These are phyloP conservation scores for Mimachlamys varia DNA, from an alignment of 2,888 invertebrate species.

Conservation along the genomic window DNA sequence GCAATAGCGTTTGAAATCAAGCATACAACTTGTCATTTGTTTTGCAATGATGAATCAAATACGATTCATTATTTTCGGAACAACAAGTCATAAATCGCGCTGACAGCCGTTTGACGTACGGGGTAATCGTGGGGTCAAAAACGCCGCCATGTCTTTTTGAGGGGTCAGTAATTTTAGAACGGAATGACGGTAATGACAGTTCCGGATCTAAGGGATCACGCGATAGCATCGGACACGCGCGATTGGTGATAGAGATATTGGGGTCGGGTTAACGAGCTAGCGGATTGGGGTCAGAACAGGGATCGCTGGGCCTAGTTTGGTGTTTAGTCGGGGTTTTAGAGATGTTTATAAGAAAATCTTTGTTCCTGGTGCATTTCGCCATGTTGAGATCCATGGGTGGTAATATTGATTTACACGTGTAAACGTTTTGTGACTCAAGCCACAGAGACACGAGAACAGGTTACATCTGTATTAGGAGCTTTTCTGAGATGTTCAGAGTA, in stretches of 20 bases:
- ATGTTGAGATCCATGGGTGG: background rate
- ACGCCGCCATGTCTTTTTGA: background rate
- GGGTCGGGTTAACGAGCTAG: background rate
- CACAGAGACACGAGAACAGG: no score
- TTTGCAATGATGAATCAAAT: background rate
- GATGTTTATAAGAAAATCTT: background rate
- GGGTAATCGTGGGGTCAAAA: background rate
- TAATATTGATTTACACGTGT: background rate
- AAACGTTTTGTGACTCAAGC: no score
- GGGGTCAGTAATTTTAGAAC: constrained; percentile 25
- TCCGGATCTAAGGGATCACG: constrained; percentile 10
- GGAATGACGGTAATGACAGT: constrained; percentile 32
- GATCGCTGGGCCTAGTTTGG: background rate
- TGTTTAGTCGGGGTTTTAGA: background rate
- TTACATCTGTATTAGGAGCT: no score
- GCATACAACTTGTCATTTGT: background rate
- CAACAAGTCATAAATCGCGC: constrained; percentile 34
- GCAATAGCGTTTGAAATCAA: background rate
- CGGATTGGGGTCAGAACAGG: background rate
- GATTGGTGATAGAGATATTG: background rate
- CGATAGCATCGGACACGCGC: background rate
- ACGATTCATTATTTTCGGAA: background rate
- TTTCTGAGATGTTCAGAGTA: no score
- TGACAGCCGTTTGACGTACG: background rate
- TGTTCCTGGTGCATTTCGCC: background rate